Percentiles rank a stretch among this genome's conserved stretches.
Conservation (phyloP, 2,888 invertebrate species). For the Stenichneumon culpator region DNA sequence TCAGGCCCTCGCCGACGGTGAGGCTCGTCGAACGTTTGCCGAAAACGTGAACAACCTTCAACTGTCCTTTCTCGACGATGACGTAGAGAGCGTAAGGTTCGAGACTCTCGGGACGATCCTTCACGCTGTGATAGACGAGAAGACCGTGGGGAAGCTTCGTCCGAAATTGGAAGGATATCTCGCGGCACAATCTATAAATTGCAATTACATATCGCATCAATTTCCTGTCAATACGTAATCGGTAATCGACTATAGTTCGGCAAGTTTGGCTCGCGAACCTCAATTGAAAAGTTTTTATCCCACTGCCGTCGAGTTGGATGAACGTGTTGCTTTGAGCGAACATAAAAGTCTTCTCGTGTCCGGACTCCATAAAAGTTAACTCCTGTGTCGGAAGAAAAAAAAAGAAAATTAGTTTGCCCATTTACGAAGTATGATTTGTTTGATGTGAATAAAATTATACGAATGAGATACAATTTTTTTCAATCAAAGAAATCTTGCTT, state of each 20-base stretch:
- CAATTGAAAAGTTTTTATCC: slow-evolving; percentile 95
- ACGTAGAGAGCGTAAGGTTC: slow-evolving; percentile 96
- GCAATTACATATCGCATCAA: background rate
- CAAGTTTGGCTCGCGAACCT: slow-evolving; percentile 87
- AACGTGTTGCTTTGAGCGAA: slow-evolving; percentile 96
- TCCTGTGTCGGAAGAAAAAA: slow-evolving; percentile 85
- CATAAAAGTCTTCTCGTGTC: slow-evolving; percentile 95
- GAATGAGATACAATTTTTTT: background rate
- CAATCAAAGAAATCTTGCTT: slow-evolving; percentile 16
- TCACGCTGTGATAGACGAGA: slow-evolving; percentile 95
- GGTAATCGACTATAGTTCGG: too few species aligned
- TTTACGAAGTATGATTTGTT: background rate
- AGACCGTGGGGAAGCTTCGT: slow-evolving; percentile 95
- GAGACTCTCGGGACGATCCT: slow-evolving; percentile 92
- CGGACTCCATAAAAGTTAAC: slow-evolving; percentile 94
- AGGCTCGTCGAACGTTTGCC: slow-evolving; percentile 94
- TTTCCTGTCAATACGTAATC: too few species aligned
- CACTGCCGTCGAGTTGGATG: slow-evolving; percentile 96
- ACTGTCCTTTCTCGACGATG: slow-evolving; percentile 95
- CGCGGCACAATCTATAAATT: slow-evolving; percentile 90
- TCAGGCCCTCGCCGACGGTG: slow-evolving; percentile 94
- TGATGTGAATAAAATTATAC: background rate
- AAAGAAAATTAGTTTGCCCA: background rate
- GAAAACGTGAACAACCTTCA: slow-evolving; percentile 96
- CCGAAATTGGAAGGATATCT: slow-evolving; percentile 95